Percentiles rank a stretch among this genome's conserved stretches.
These are phyloP conservation scores for Drosophila tropicalis DNA, from an alignment of 1,140 invertebrate genomes.

Conservation along the genomic window DNA sequence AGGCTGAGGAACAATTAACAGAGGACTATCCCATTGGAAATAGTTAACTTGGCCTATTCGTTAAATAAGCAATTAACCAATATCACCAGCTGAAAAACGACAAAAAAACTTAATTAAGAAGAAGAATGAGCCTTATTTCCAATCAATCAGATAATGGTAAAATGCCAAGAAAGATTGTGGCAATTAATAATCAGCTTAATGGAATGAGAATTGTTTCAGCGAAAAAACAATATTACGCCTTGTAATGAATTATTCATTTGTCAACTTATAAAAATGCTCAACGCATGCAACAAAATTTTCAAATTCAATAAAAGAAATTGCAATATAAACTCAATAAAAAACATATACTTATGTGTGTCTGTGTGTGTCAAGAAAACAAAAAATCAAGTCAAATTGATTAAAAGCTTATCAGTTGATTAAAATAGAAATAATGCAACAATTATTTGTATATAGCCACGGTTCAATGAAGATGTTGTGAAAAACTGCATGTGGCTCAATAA, in stretches of 20 bases:
- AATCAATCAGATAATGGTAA: too few relatives aligned
- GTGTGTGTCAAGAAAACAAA: slow-evolving; percentile 37
- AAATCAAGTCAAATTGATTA: slow-evolving; percentile 59
- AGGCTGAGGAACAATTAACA: too few relatives aligned
- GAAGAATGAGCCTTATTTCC: too few relatives aligned
- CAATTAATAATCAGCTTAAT: background rate
- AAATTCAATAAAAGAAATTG: slow-evolving; percentile 37
- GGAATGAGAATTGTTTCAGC: background rate
- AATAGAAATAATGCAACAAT: slow-evolving; percentile 33
- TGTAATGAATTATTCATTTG: slow-evolving; percentile 34
- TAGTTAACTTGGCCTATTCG: too few relatives aligned
- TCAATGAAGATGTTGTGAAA: slow-evolving; percentile 60
- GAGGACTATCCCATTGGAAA: too few relatives aligned
- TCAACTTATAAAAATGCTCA: slow-evolving; percentile 39
- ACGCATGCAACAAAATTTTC: slow-evolving; percentile 27
- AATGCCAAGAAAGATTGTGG: too few relatives aligned
- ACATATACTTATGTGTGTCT: background rate
- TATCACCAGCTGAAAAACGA: too few relatives aligned
- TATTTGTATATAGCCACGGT: slow-evolving; percentile 27
- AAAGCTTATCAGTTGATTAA: slow-evolving; percentile 48
- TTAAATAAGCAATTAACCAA: too few relatives aligned
- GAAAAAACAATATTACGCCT: slow-evolving; percentile 2
- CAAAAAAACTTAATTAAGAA: too few relatives aligned
- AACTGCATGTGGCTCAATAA: slow-evolving; percentile 57
- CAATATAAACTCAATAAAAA: slow-evolving; percentile 36